Evolutionary conservation across 2,888 invertebrate species (phyloP).

Genomic region (Cyclophora punctaria): DNA sequence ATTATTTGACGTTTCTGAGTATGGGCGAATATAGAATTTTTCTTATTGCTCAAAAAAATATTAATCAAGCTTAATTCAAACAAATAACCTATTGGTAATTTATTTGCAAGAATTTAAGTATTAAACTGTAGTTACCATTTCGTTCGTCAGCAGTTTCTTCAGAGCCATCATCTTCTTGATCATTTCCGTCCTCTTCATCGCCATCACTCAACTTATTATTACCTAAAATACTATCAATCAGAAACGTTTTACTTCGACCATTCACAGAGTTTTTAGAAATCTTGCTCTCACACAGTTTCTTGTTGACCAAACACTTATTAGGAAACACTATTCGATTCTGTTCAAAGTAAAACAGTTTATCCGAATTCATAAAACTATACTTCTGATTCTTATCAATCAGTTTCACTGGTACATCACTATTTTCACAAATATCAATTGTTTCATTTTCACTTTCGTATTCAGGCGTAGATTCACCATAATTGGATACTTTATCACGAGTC

Average conservation of each 20-base stretch:
- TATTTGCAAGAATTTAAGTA: too few relatives aligned
- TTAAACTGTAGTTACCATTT: slow-evolving; percentile 42
- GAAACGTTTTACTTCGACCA: slow-evolving; percentile 68
- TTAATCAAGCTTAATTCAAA: not conserved
- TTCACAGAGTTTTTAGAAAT: slow-evolving; percentile 32
- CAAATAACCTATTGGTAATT: not conserved
- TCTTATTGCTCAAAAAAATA: too few relatives aligned
- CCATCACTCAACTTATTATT: slow-evolving; percentile 42
- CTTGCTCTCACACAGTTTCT: slow-evolving; percentile 32
- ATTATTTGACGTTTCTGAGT: too few relatives aligned
- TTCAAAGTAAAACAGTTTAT: slow-evolving; percentile 42
- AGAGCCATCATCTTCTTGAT: slow-evolving; percentile 34
- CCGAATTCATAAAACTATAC: slow-evolving; percentile 28
- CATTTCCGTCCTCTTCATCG: slow-evolving; percentile 21
- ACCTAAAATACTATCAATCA: slow-evolving; percentile 74
- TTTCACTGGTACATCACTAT: slow-evolving; percentile 40
- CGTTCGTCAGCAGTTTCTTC: slow-evolving; percentile 64
- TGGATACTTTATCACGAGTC: not conserved
- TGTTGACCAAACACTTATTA: slow-evolving; percentile 32
- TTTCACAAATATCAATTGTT: slow-evolving; percentile 68
- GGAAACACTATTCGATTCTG: slow-evolving; percentile 37
- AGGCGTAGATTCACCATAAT: slow-evolving; percentile 44
- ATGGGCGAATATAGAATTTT: too few relatives aligned
- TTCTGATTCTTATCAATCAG: slow-evolving; percentile 28
- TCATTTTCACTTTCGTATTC: slow-evolving; percentile 67